These are phyloP conservation scores for Charanyca ferruginea DNA, from an alignment of 2,888 invertebrate genomes.

Conservation along the genomic window DNA sequence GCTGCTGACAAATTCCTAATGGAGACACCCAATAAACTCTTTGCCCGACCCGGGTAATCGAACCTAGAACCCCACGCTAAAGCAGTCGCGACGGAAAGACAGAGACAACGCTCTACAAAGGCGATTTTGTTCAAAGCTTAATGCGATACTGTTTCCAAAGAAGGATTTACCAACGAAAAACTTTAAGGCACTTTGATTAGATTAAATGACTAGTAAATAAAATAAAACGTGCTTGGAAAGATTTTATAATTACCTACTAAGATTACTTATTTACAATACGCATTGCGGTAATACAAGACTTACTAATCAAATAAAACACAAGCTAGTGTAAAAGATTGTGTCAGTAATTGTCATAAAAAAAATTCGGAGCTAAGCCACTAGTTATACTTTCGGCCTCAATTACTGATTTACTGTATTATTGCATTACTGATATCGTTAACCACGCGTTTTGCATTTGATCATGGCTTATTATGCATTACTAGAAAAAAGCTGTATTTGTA, in stretches of 20 bases:
- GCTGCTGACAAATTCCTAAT: too few relatives aligned
- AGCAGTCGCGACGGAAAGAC: too few relatives aligned
- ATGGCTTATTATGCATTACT: background rate
- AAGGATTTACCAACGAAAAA: background rate
- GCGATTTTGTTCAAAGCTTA: too few relatives aligned
- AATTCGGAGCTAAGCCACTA: background rate
- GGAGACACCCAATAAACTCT: too few relatives aligned
- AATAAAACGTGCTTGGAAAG: constrained; percentile 5
- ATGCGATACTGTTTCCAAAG: too few relatives aligned
- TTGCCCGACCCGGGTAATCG: too few relatives aligned
- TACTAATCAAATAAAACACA: constrained; percentile 38
- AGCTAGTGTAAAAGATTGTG: too few relatives aligned
- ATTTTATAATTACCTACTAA: background rate
- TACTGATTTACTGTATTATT: too few relatives aligned
- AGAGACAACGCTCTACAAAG: too few relatives aligned
- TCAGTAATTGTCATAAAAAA: background rate
- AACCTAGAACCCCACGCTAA: too few relatives aligned
- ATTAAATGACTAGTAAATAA: constrained; percentile 48
- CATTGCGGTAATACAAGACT: constrained; percentile 26
- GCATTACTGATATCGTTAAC: background rate
- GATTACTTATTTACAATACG: background rate
- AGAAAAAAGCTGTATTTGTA: background rate
- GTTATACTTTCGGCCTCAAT: too few relatives aligned
- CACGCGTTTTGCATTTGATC: background rate
- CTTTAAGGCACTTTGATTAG: constrained; percentile 51